A percentile compares a stretch with the other conserved stretches of the same genome.
phyloP scores from a whole-genome alignment of 1,140 invertebrate species.

The Spodoptera frugiperda region DNA sequence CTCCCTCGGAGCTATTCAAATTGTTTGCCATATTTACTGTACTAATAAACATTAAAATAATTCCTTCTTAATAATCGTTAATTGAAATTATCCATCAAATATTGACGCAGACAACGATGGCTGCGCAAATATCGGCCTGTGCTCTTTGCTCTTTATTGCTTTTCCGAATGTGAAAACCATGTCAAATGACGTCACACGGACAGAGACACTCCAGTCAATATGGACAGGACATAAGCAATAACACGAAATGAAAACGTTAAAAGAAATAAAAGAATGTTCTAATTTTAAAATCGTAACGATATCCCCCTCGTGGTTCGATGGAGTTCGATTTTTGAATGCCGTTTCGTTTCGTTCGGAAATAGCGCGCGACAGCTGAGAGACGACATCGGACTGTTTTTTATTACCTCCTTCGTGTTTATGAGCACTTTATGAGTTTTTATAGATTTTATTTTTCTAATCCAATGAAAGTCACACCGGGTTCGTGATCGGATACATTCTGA shows the following conservation, averaged over 20 bases:
- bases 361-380: slow-evolving; percentile 83
- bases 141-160: slow-evolving; percentile 40
- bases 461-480: slow-evolving; percentile 69
- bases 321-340: slow-evolving; percentile 79
- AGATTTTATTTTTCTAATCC: slow-evolving; percentile 76
- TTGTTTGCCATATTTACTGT: slow-evolving; percentile 15
- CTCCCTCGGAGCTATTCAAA: slow-evolving; percentile 8
- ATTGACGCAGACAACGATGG: slow-evolving; percentile 10
- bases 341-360: slow-evolving; percentile 76
- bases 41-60: slow-evolving; percentile 27
- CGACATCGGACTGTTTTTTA: slow-evolving; percentile 81
- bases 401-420: slow-evolving; percentile 83
- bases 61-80: neutral
- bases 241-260: slow-evolving; percentile 50
- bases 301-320: slow-evolving; percentile 73
- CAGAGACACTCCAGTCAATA: slow-evolving; percentile 25
- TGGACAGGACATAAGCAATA: slow-evolving; percentile 47
- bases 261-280: slow-evolving; percentile 63
- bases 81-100: slow-evolving; percentile 15
- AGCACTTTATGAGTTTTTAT: slow-evolving; percentile 82
- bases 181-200: slow-evolving; percentile 40
- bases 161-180: slow-evolving; percentile 41
- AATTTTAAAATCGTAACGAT: slow-evolving; percentile 73
- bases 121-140: slow-evolving; percentile 25
- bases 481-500: slow-evolving; percentile 70